phyloP scores from a whole-genome alignment of 2,113 vertebrate genomes.

The Psittacula cyanocephala region DNA sequence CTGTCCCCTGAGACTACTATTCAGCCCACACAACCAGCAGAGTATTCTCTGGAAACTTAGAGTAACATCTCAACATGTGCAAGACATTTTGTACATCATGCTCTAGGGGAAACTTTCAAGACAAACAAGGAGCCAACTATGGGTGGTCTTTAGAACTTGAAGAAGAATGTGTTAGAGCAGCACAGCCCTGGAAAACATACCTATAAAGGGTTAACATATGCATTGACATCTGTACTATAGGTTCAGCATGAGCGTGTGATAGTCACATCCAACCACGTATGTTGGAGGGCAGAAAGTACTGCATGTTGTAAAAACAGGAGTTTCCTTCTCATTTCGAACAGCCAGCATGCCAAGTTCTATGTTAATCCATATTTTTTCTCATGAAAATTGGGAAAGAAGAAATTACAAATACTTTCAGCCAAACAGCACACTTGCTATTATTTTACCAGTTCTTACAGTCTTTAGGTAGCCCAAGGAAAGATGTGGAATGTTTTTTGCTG shows the following conservation, averaged over 20 bases:
- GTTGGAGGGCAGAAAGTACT: neutral
- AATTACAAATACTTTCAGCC: neutral
- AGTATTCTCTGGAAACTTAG: neutral
- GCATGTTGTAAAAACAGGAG: neutral
- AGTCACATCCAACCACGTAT: neutral
- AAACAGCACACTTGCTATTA: neutral
- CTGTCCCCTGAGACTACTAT: neutral
- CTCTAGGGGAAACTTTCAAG: constrained; percentile 43
- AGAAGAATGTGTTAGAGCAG: constrained; percentile 44
- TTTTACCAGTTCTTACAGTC: neutral
- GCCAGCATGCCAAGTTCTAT: neutral
- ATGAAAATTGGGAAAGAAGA: neutral
- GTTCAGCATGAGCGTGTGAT: neutral
- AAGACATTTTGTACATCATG: constrained; percentile 60
- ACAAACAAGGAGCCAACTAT: constrained; percentile 47
- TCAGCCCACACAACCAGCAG: constrained; percentile 9
- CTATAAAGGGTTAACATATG: constrained; percentile 41
- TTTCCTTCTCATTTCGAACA: neutral
- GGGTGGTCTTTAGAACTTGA: constrained; percentile 63
- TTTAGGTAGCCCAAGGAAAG: neutral
- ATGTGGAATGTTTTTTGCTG: neutral
- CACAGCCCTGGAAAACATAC: constrained; percentile 25
- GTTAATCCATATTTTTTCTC: neutral
- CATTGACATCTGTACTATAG: neutral
- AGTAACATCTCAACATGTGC: constrained; percentile 51